Evolutionary conservation across 1,140 invertebrate species (phyloP), one percentile per base, ranked within the genome.

Genomic region (Sarcophaga peregrina): DNA sequence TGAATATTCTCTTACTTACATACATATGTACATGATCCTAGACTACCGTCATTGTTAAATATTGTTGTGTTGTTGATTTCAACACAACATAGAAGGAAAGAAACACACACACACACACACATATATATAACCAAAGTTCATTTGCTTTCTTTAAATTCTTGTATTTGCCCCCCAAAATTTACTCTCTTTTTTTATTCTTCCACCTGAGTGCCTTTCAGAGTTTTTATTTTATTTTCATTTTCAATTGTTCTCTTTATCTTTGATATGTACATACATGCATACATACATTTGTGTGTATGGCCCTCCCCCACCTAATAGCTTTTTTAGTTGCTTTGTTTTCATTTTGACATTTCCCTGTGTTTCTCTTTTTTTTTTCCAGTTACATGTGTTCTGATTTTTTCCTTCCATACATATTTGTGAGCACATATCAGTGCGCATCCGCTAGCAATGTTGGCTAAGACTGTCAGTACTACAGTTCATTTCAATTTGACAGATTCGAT

Each of bases 321-420:
- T 68, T 25, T 20, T 68, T 8, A 68, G 10, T 68, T 68, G n/a
- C 8, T 58, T n/a, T 58, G 3, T 68, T 68, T 68, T 68, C 25
- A 20, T 68, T 68, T 68, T 68, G 62, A 68, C 62, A 20, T 68
- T 25, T 68, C n/a, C 10, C 17, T 68, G 2, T 37, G 25, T 68
- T 68, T 68, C 20, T 25, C 17, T 68, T 8, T 20, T 68, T 25
- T 13, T 68, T 68, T 68, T 68, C 62, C 62, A 68, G 62, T 3
- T 68, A 68, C 62, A 68, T 68, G 62, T 68, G 62, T 68, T 68
- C 9, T 20, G n/a, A 68, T 68, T 62, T 62, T 68, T 68, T 9
- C 20, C 20, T 20, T 68, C 7, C 13, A 3, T 13, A 9, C 20
- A 9, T 68, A 20, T 68, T 68, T 20, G 62, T 20, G n/a, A 68